Conservation (phyloP, 2,113 vertebrate species). For the Calyptomena viridis region DNA sequence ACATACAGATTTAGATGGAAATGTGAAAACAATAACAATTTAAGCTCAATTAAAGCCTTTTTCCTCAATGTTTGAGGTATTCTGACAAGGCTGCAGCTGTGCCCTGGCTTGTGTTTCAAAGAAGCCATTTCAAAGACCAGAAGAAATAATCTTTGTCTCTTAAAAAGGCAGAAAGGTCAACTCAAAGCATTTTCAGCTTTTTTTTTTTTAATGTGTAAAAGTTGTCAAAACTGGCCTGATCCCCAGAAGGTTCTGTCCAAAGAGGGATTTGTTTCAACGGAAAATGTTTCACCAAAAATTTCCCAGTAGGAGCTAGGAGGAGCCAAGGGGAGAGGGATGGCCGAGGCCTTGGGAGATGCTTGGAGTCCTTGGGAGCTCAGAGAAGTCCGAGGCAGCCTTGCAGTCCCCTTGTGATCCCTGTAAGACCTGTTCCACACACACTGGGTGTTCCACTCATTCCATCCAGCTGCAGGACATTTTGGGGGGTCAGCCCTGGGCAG, state of each 20-base stretch:
- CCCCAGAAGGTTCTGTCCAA: not conserved
- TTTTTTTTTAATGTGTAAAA: not conserved
- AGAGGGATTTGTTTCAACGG: not conserved
- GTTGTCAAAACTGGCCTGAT: not conserved
- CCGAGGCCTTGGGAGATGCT: not conserved
- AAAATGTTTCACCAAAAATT: not conserved
- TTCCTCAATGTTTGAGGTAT: not conserved
- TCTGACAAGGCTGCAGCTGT: not conserved
- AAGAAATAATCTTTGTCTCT: not conserved
- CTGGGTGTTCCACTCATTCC: not conserved
- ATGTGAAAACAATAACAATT: not conserved
- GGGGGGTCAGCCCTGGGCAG: not conserved
- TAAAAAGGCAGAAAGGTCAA: not conserved
- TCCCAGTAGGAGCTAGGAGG: not conserved
- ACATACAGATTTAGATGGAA: not conserved
- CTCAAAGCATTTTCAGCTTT: not conserved
- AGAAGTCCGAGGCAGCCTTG: accelerated
- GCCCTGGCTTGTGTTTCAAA: not conserved
- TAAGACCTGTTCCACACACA: not conserved
- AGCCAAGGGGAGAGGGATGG: not conserved
- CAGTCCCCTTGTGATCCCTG: not conserved
- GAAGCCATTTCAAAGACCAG: not conserved
- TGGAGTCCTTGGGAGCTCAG: not conserved
- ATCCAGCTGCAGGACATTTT: not conserved
- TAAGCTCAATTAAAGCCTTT: not conserved